Percentiles rank a stretch among this genome's conserved stretches.
phyloP scores from a whole-genome alignment of 2,888 invertebrate genomes.

The Rhagonycha lutea region DNA sequence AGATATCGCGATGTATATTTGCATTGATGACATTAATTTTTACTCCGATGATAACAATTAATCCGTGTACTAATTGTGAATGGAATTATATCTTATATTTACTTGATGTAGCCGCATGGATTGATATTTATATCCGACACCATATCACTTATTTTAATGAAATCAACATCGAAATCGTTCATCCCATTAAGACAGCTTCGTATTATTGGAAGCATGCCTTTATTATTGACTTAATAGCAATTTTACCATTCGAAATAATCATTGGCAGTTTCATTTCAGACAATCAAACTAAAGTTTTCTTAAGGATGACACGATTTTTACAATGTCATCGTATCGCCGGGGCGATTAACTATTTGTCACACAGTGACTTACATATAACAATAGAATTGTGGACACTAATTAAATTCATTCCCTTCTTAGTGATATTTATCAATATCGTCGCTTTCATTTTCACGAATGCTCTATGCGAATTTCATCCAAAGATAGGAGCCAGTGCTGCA shows the following conservation, averaged over 20 bases:
- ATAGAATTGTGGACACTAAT: background rate
- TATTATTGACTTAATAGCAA: slow-evolving; percentile 34
- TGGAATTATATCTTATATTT: slow-evolving; percentile 25
- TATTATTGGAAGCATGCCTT: slow-evolving; percentile 39
- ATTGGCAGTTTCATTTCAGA: background rate
- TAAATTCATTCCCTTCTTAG: slow-evolving; percentile 22
- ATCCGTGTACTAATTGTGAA: background rate
- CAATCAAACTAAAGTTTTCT: background rate
- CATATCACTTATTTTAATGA: slow-evolving; percentile 38
- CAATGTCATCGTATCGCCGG: slow-evolving; percentile 31
- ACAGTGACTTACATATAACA: background rate
- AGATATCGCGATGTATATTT: slow-evolving; percentile 28
- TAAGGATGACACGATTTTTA: slow-evolving; percentile 28
- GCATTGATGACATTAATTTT: slow-evolving; percentile 28
- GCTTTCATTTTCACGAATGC: slow-evolving; percentile 11
- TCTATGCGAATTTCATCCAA: slow-evolving; percentile 11
- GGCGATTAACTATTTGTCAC: background rate
- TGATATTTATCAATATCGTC: slow-evolving; percentile 14
- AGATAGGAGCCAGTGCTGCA: background rate
- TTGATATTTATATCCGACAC: slow-evolving; percentile 38
- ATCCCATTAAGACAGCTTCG: slow-evolving; percentile 36
- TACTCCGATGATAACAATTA: slow-evolving; percentile 21
- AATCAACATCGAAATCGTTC: slow-evolving; percentile 35
- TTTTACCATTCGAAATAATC: slow-evolving; percentile 34
- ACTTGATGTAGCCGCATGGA: slow-evolving; percentile 33